Conservation (phyloP, 2,797 vertebrate species). For the Hozukius guyotensis region DNA sequence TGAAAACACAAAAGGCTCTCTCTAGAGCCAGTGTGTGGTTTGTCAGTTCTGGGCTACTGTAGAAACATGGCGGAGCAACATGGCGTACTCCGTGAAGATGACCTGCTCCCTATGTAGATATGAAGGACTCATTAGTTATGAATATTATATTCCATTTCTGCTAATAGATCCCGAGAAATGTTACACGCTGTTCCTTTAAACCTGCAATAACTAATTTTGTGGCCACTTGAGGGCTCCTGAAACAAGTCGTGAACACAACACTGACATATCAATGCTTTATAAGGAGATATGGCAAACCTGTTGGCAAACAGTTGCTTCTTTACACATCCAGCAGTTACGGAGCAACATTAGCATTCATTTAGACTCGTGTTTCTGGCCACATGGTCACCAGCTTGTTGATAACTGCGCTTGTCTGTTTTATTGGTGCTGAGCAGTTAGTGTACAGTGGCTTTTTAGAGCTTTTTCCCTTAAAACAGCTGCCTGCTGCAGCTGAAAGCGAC, state of each 20-base stretch:
- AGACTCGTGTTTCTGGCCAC: neutral
- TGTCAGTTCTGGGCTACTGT: too few species aligned
- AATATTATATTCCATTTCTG: too few species aligned
- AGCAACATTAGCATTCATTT: neutral
- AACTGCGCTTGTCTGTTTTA: neutral
- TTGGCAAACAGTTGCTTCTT: neutral
- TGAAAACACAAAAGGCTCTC: too few species aligned
- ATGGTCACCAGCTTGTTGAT: neutral
- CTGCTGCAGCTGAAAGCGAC: neutral
- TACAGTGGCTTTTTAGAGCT: neutral
- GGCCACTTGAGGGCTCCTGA: neutral
- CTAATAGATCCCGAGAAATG: too few species aligned
- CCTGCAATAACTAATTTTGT: too few species aligned
- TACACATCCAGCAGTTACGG: neutral
- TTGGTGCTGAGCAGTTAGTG: neutral
- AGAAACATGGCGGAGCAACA: too few species aligned
- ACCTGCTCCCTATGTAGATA: too few species aligned
- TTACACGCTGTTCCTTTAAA: too few species aligned
- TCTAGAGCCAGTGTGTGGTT: too few species aligned
- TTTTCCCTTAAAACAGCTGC: neutral
- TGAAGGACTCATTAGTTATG: too few species aligned
- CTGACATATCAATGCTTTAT: neutral
- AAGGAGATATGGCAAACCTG: neutral
- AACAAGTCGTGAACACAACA: neutral
- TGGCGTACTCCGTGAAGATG: too few species aligned